Evolutionary conservation across 2,113 vertebrate genomes (phyloP).

Genomic region (Nibea albiflora): DNA sequence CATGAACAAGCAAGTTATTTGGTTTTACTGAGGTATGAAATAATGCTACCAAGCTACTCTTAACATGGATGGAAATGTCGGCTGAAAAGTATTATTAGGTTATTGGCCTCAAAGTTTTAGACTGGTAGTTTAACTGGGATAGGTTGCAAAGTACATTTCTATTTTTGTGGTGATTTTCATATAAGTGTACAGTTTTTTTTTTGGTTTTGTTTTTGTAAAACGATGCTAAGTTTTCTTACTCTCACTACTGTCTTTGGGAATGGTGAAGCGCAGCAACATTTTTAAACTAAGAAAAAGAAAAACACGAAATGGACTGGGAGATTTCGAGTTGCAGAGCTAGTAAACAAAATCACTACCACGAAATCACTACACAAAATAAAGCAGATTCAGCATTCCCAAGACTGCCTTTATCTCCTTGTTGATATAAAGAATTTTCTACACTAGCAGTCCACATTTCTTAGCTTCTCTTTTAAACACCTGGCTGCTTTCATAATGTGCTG

Average conservation of each 20-base stretch:
- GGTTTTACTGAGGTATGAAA: slow-evolving; percentile 25
- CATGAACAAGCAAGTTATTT: slow-evolving; percentile 9
- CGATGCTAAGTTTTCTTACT: slow-evolving; percentile 21
- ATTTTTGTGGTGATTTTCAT: slow-evolving; percentile 46
- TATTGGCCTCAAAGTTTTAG: slow-evolving; percentile 11
- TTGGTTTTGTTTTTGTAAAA: neutral
- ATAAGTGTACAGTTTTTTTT: slow-evolving; percentile 57
- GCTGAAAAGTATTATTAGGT: neutral
- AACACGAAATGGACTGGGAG: neutral
- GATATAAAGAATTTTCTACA: slow-evolving; percentile 28
- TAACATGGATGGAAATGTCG: slow-evolving; percentile 9
- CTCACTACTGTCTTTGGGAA: slow-evolving; percentile 36
- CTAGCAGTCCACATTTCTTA: slow-evolving; percentile 30
- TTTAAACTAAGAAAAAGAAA: neutral
- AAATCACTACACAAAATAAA: slow-evolving; percentile 5
- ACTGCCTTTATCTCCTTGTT: slow-evolving; percentile 22
- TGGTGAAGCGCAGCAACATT: slow-evolving; percentile 7
- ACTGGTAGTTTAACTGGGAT: neutral
- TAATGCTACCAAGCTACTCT: slow-evolving; percentile 11
- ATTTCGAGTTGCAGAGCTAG: neutral
- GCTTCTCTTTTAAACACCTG: slow-evolving; percentile 43
- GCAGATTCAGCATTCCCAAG: slow-evolving; percentile 41
- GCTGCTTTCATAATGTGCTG: slow-evolving; percentile 46
- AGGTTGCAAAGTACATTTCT: slow-evolving; percentile 19
- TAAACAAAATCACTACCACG: slow-evolving; percentile 10